These are phyloP conservation scores for Pentamera pediparva DNA, from an alignment of 53 echinoderm and acorn worm genomes.

Conservation along the genomic window DNA sequence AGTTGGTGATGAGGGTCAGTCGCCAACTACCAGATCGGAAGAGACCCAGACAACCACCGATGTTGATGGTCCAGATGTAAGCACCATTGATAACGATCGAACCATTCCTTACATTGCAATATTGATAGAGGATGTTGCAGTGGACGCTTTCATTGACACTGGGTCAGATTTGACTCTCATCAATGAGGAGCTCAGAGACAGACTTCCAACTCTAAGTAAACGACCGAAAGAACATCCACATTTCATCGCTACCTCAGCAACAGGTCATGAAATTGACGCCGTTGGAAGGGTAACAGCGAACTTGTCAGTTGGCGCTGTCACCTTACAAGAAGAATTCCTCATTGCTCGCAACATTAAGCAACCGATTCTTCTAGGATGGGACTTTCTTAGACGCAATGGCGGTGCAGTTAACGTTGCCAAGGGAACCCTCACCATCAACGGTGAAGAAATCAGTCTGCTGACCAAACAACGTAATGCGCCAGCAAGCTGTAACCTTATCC, in stretches of 20 bases:
- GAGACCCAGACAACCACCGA: too few relatives aligned
- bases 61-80: too few relatives aligned
- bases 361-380: slow-evolving; percentile 8
- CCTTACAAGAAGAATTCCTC: neutral
- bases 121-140: neutral
- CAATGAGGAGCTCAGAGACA: neutral
- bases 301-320: neutral
- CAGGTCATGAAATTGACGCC: neutral
- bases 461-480: neutral
- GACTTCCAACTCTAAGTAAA: neutral
- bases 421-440: neutral
- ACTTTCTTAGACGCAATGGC: neutral
- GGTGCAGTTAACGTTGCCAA: neutral
- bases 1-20: too few relatives aligned
- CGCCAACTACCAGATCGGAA: too few relatives aligned
- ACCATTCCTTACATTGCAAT: neutral
- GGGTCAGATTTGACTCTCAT: neutral
- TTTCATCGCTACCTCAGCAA: neutral
- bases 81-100: too few relatives aligned
- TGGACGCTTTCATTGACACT: neutral
- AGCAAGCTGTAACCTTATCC: neutral
- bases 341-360: neutral
- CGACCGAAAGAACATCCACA: neutral
- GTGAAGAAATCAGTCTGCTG: neutral
- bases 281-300: slow-evolving; percentile 9